These are phyloP conservation scores for Perdita meconis DNA, from an alignment of 2,888 invertebrate genomes.

Conservation along the genomic window DNA sequence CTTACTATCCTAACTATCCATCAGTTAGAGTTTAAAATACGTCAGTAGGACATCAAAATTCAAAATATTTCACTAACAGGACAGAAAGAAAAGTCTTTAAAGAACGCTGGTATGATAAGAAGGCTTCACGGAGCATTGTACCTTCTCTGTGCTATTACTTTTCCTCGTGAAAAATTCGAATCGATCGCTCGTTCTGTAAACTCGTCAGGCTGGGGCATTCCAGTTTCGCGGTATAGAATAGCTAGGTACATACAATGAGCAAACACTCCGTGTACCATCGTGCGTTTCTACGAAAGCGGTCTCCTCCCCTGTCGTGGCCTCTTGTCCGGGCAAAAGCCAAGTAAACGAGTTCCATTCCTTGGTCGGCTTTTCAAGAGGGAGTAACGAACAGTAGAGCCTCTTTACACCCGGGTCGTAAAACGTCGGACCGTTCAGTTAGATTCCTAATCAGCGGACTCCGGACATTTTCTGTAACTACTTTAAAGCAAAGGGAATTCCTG, in stretches of 20 bases:
- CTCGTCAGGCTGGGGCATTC: conserved; percentile 46
- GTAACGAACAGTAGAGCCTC: conserved; percentile 42
- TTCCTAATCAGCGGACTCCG: conserved; percentile 56
- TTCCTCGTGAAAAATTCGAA: conserved; percentile 13
- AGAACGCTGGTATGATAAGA: too few relatives aligned
- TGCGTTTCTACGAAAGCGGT: conserved; percentile 52
- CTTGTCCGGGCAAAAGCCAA: conserved; percentile 48
- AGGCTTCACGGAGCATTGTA: too few relatives aligned
- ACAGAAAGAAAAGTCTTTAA: too few relatives aligned
- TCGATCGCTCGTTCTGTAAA: conserved; percentile 37
- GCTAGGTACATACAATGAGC: conserved; percentile 46
- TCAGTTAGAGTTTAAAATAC: too few relatives aligned
- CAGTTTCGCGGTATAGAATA: conserved; percentile 48
- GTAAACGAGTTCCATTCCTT: conserved; percentile 55
- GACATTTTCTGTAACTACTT: conserved; percentile 60
- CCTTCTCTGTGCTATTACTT: too few relatives aligned
- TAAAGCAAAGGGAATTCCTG: too few relatives aligned
- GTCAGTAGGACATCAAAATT: too few relatives aligned
- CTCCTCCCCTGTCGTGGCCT: conserved; percentile 22
- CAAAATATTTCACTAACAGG: too few relatives aligned
- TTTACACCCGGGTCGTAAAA: conserved; percentile 49
- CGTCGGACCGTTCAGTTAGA: conserved; percentile 29
- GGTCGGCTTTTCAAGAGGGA: conserved; percentile 50
- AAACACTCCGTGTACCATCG: conserved; percentile 48
- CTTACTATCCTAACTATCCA: too few relatives aligned